Evolutionary conservation across 2,888 invertebrate species (phyloP), one percentile per base, ranked within the genome.

Genomic region (Yponomeuta evonymella): DNA sequence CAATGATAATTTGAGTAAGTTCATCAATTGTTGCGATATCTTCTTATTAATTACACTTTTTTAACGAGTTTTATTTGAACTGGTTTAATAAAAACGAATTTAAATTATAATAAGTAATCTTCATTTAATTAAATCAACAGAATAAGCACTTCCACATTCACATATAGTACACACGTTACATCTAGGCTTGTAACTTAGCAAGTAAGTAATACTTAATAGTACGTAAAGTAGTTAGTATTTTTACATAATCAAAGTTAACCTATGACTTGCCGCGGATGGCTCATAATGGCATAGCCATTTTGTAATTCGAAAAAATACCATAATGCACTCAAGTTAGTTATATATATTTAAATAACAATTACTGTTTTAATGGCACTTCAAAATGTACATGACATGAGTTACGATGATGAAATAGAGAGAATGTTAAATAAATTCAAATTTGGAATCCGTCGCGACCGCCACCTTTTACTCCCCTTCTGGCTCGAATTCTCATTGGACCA

Each of bases 171-270:
- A 74, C 73, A 73, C 73, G 74, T 70, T 83, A 84, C 86, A 85
- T 62, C 58, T 58, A 58, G 15, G 51, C 15, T 58, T 15, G 15
- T 58, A 30, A 62, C 43, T 70, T 70, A 70, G n/a, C 63, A 70
- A 63, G 70, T 70, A 87, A 88, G 86, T 88, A 87, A 88, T 89
- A 89, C 89, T 88, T 86, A 89, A 83, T 80, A 83, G 80, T 84
- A 83, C 48, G 30, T 48, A 68, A 23, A 12, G 23, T 33, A 67
- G 33, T 67, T 4, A 6, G 43, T 81, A 81, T 77, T 77, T 78
- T 80, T n/a, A 79, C 76, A 79, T 75, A 73, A 23, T 73, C 78
- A 76, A 72, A 15, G 30, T 30, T 33, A 15, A 12, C 23, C 79
- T 79, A 84, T 86, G 84, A 86, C 86, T 84, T 79, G 81, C 83